Evolutionary conservation across 2,888 invertebrate species (phyloP).

Genomic region (Holacanthella duospinosa): DNA sequence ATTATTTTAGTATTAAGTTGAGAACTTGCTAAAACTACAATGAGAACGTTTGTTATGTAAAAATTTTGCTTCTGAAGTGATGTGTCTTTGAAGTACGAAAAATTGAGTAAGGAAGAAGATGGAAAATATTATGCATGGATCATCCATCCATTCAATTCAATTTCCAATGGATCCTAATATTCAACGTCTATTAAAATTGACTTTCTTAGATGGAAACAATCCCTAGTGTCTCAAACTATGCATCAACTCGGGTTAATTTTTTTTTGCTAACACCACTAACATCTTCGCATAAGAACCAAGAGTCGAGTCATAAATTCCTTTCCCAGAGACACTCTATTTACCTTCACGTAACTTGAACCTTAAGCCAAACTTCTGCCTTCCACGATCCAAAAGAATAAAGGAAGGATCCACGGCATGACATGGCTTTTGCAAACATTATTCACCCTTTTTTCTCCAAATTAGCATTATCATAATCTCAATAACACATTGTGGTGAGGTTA

Average conservation of each 20-base stretch:
- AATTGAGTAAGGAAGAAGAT: too few species aligned
- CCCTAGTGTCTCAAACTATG: not conserved
- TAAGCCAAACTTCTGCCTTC: not conserved
- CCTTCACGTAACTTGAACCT: not conserved
- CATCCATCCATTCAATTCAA: not conserved
- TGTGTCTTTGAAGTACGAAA: too few species aligned
- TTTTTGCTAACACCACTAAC: not conserved
- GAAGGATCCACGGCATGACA: not conserved
- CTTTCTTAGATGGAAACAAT: not conserved
- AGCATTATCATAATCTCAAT: conserved; percentile 4
- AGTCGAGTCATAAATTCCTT: not conserved
- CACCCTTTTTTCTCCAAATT: not conserved
- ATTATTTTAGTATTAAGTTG: too few species aligned
- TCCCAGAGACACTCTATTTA: not conserved
- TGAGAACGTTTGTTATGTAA: too few species aligned
- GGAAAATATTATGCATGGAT: not conserved
- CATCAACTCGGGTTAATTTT: not conserved
- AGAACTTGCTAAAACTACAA: too few species aligned
- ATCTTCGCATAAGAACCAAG: too few species aligned
- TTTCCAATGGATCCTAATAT: not conserved
- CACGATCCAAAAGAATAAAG: conserved; percentile 8
- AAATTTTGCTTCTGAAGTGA: too few species aligned
- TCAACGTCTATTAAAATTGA: not conserved
- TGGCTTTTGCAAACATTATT: not conserved
- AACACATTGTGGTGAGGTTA: too few species aligned